Base-by-base conservation (phyloP, 2,888 invertebrate genomes). In the Eupithecia subumbrata region DNA sequence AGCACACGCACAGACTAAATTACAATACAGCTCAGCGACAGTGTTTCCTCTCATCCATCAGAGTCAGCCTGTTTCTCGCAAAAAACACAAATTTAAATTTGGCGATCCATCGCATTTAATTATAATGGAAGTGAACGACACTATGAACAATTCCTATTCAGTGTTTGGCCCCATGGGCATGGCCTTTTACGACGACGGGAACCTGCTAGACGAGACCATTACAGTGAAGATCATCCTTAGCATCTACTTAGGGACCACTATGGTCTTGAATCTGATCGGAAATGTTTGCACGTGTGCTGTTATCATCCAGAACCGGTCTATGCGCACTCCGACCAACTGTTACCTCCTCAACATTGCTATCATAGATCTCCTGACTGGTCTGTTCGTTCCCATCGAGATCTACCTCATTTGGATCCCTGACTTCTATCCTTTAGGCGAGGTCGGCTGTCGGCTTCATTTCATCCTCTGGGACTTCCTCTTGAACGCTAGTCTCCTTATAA, bases 311-410 rank as follows among this genome's bases (percentile, higher is more conserved):
- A 97, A 97, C 85, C 96, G 96, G 70, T 96, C 96, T 74, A 97
- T 98, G 97, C 96, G 97, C 85, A 97, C 97, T 0, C 96, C 97
- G 0, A 98, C 97, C 18, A 98, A 98, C 90, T 97, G 96, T 86
- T 98, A 98, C 87, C 95, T 98, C 66, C 96, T 97, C 88, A 97
- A 97, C 87, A 92, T 97, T 75, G 97, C 98, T 7, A 92, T 97
- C 5, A 97, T 97, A 0, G 98, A 98, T 87, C 92, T 98, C 0
- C 88, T 97, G 37, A 95, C 97, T n/a, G 92, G 97, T 0, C 87
- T 97, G 1, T 96, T 97, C 84, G 94, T 98, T 80, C 98, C 98
- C 0, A 96, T 97, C 69, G 98, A 98, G 87, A 96, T 98, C 79
- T 97, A 97, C 87, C 95, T 95, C 71, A 95, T 97, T 48, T 97